Conservation (phyloP, 2,888 invertebrate genomes). For the Phaedon cochleariae region DNA sequence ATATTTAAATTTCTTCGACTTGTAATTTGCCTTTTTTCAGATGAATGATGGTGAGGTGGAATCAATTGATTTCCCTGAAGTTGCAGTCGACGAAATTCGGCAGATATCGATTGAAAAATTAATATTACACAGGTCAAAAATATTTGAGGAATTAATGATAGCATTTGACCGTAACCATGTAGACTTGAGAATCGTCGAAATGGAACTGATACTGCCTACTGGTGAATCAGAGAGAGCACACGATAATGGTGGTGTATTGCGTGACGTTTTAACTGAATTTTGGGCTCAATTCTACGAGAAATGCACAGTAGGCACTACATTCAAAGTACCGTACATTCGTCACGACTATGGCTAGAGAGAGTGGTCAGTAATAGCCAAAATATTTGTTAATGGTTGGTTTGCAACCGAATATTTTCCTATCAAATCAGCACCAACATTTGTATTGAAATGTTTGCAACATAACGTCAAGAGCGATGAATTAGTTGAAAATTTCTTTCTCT, state of each 20-base stretch:
- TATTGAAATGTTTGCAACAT: background rate
- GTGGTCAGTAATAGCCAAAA: background rate
- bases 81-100: background rate
- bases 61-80: background rate
- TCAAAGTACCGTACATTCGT: conserved; percentile 15
- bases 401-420: background rate
- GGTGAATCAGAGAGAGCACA: background rate
- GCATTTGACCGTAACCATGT: background rate
- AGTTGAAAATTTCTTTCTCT: background rate
- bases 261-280: conserved; percentile 15
- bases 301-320: conserved; percentile 12
- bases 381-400: background rate
- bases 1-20: background rate
- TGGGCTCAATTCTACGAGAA: conserved; percentile 6
- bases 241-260: conserved; percentile 10
- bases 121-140: background rate
- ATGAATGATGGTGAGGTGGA: background rate
- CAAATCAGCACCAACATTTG: background rate
- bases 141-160: background rate
- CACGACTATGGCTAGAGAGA: conserved; percentile 6
- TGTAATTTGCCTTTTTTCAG: background rate
- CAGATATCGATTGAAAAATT: background rate
- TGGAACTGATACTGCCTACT: conserved; percentile 2
- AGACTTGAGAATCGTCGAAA: background rate
- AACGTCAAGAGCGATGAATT: background rate